A percentile compares a stretch with the other conserved stretches of the same genome.
Conservation (phyloP, 2,888 invertebrate genomes). For the Melanophora roralis region DNA sequence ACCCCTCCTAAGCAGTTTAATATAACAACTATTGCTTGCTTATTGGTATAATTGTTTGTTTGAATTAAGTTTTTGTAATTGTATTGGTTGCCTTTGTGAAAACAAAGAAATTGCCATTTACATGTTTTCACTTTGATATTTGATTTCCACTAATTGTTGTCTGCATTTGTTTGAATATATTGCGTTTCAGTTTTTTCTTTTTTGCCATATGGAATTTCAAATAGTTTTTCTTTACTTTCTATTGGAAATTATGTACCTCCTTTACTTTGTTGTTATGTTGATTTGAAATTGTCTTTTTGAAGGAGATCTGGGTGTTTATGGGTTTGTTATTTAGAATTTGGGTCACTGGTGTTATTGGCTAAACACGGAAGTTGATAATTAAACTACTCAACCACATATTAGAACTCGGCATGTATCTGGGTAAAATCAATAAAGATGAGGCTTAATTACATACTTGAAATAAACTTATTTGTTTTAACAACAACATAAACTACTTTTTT, state of each 20-base stretch:
- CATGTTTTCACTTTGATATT: slow-evolving; percentile 70
- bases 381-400: slow-evolving; percentile 49
- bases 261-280: background rate
- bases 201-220: slow-evolving; percentile 62
- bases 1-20: background rate
- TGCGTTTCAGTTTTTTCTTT: slow-evolving; percentile 75
- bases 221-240: slow-evolving; percentile 39
- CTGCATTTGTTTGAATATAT: slow-evolving; percentile 63
- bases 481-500: slow-evolving; percentile 23
- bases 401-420: slow-evolving; percentile 35
- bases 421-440: slow-evolving; percentile 58
- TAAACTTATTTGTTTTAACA: background rate
- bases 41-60: background rate
- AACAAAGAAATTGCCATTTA: slow-evolving; percentile 64
- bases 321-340: slow-evolving; percentile 46
- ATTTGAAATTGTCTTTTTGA: background rate
- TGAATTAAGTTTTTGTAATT: no score
- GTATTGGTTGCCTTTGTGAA: slow-evolving; percentile 6
- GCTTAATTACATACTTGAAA: slow-evolving; percentile 51
- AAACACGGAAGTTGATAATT: slow-evolving; percentile 63
- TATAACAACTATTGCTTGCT: background rate
- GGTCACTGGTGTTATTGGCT: slow-evolving; percentile 57
- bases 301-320: slow-evolving; percentile 46
- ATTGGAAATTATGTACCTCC: slow-evolving; percentile 38
- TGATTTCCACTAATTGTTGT: slow-evolving; percentile 68